Evolutionary conservation across 2,113 vertebrate species (phyloP).

Genomic region (Psittacus erithacus): DNA sequence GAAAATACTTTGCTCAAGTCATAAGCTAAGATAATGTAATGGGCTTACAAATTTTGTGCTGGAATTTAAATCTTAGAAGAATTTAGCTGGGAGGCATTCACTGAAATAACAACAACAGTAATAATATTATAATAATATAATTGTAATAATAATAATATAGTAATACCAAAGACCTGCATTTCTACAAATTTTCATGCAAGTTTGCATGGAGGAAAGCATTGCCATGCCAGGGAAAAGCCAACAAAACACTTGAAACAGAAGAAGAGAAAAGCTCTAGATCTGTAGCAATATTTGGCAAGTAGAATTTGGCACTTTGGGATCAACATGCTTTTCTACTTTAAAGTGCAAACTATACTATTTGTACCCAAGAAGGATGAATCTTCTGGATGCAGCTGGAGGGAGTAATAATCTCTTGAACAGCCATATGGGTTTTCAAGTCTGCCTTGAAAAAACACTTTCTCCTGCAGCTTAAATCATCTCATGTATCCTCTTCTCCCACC

Average conservation of each 20-base stretch:
- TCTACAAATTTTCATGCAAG: not conserved
- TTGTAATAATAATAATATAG: not conserved
- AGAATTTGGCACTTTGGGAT: slow-evolving; percentile 32
- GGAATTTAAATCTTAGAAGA: not conserved
- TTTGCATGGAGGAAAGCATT: not conserved
- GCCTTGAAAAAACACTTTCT: not conserved
- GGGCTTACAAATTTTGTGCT: not conserved
- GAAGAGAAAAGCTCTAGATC: slow-evolving; percentile 10
- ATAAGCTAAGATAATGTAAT: not conserved
- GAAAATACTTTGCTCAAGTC: not conserved
- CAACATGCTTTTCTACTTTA: slow-evolving; percentile 52
- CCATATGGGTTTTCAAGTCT: not conserved
- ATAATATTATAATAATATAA: not conserved
- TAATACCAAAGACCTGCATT: not conserved
- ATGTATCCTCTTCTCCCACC: not conserved
- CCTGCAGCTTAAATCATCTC: not conserved
- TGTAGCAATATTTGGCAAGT: slow-evolving; percentile 44
- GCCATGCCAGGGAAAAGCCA: not conserved
- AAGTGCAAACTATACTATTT: not conserved
- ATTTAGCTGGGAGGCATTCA: not conserved
- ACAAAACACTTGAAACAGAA: slow-evolving; percentile 17
- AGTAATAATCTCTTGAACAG: not conserved
- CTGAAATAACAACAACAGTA: not conserved
- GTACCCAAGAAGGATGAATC: slow-evolving; percentile 28
- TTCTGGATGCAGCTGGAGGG: slow-evolving; percentile 19